Evolutionary conservation across 2,797 vertebrate genomes (phyloP).

Genomic region (Chromis chromis): DNA sequence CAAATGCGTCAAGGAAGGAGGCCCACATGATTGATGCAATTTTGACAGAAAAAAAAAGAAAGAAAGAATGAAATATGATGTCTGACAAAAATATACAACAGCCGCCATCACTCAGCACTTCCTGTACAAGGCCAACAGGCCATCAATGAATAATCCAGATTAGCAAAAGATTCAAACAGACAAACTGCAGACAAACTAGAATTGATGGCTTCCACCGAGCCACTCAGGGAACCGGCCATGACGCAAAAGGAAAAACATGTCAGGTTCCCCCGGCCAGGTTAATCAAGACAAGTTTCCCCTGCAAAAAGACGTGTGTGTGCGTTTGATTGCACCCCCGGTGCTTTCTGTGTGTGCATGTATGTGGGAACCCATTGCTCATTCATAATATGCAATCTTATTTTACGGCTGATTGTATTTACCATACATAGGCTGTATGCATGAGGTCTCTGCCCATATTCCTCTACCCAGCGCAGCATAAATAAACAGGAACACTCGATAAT

Average conservation of each 20-base stretch:
- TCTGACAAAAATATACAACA: conserved; percentile 33
- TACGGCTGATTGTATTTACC: conserved; percentile 77
- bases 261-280: conserved; percentile 73
- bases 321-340: conserved; percentile 51
- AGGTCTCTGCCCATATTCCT: conserved; percentile 72
- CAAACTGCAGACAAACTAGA: conserved; percentile 80
- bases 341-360: conserved; percentile 31
- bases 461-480: conserved; percentile 81
- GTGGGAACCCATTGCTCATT: conserved; percentile 79
- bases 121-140: conserved; percentile 47
- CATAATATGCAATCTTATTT: conserved; percentile 82
- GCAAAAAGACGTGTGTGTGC: conserved; percentile 47
- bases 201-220: conserved; percentile 82
- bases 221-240: conserved; percentile 72
- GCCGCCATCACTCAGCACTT: conserved; percentile 67
- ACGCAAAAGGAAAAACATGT: conserved; percentile 81
- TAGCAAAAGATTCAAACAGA: conserved; percentile 73
- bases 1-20: background rate
- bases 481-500: conserved; percentile 84
- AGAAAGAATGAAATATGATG: conserved; percentile 46
- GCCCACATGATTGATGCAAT: conserved; percentile 10
- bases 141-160: conserved; percentile 71
- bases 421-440: conserved; percentile 67
- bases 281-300: conserved; percentile 82
- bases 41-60: conserved; percentile 30